Evolutionary conservation across 2,888 invertebrate genomes (phyloP).

Genomic region (Periphyllus acericola): DNA sequence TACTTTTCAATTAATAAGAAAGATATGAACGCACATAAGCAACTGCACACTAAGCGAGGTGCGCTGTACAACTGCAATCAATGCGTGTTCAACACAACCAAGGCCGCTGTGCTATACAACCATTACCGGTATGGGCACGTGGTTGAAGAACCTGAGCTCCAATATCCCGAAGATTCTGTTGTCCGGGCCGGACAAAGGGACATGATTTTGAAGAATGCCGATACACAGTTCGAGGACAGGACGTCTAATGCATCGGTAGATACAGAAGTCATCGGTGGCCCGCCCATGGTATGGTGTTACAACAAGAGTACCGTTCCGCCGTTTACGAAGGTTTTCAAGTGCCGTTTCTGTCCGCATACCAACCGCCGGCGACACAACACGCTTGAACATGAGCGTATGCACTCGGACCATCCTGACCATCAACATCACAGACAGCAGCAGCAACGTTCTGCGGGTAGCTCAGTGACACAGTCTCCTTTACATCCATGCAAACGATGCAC

Average conservation of each 20-base stretch:
- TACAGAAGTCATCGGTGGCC: constrained; percentile 68
- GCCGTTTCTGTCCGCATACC: constrained; percentile 85
- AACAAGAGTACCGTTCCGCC: constrained; percentile 71
- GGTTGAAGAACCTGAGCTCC: constrained; percentile 67
- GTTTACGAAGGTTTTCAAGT: constrained; percentile 85
- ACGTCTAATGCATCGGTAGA: constrained; percentile 9
- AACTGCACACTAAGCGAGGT: constrained; percentile 81
- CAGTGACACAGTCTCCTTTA: constrained; percentile 26
- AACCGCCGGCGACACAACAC: constrained; percentile 83
- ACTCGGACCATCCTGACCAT: constrained; percentile 68
- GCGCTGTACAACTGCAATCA: constrained; percentile 83
- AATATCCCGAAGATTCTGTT: constrained; percentile 12
- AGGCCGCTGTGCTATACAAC: constrained; percentile 83
- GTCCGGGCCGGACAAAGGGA: constrained; percentile 17
- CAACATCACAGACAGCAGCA: constrained; percentile 45
- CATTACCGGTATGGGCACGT: constrained; percentile 81
- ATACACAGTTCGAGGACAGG: neutral
- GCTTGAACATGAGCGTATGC: constrained; percentile 85
- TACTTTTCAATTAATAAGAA: constrained; percentile 87
- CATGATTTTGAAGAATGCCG: neutral
- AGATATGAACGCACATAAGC: constrained; percentile 86
- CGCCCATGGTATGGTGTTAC: constrained; percentile 81
- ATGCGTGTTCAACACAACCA: constrained; percentile 85
- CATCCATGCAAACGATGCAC: constrained; percentile 81
- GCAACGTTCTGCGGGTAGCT: neutral